These are phyloP conservation scores for Festucalex cinctus DNA, from an alignment of 2,113 vertebrate species.

Conservation along the genomic window DNA sequence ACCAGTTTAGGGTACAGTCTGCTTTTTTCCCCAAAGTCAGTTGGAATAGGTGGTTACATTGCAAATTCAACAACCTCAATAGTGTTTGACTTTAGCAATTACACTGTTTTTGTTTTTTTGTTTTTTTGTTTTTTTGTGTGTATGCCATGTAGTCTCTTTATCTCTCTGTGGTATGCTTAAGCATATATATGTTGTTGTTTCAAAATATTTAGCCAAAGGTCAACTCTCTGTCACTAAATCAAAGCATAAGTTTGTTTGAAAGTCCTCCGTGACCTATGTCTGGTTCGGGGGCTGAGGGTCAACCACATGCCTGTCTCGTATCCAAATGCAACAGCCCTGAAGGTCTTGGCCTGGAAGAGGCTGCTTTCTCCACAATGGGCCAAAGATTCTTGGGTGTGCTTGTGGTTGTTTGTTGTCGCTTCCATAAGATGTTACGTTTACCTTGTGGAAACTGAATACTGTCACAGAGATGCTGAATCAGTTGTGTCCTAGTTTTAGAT, in stretches of 20 bases:
- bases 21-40: too few species aligned
- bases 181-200: neutral
- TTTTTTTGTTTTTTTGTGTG: neutral
- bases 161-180: neutral
- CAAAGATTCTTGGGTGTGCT: constrained; percentile 11
- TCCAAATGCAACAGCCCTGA: constrained; percentile 53
- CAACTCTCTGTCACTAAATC: constrained; percentile 7
- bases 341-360: constrained; percentile 22
- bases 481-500: neutral
- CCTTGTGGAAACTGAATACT: constrained; percentile 41
- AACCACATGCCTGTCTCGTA: constrained; percentile 47
- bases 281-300: constrained; percentile 18
- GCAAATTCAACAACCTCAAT: neutral
- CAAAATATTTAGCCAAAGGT: neutral
- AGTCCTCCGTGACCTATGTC: constrained; percentile 13
- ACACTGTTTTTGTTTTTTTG: too few species aligned
- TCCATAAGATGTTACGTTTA: constrained; percentile 33
- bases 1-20: too few species aligned
- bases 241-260: constrained; percentile 3
- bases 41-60: neutral
- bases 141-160: neutral
- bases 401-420: neutral
- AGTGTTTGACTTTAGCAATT: neutral
- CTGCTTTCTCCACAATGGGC: constrained; percentile 27
- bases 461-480: constrained; percentile 39